Conservation (phyloP, 2,113 vertebrate species). For the Ammodytes dubius region DNA sequence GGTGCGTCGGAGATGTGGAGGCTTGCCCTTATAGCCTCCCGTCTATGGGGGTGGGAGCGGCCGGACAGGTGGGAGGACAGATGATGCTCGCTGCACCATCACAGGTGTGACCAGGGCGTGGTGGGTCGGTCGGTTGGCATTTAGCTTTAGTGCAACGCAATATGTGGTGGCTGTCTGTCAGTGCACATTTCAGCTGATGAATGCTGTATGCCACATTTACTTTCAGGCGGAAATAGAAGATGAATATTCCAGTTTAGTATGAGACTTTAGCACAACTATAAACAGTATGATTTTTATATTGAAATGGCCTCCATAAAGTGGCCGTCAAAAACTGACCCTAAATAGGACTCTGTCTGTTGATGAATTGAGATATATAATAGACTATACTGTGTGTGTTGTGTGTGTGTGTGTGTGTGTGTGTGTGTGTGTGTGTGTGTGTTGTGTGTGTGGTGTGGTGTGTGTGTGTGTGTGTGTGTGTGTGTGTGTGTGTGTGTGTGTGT, state of each 20-base stretch:
- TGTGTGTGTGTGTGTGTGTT: no score
- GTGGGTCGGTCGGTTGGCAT: background rate
- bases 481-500: no score
- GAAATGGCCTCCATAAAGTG: no score
- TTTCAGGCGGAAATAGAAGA: background rate
- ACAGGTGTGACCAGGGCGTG: slow-evolving; percentile 63
- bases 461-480: no score
- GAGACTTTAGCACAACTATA: background rate
- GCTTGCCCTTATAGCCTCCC: slow-evolving; percentile 52
- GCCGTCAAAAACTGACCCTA: no score
- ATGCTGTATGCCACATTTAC: background rate
- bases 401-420: no score
- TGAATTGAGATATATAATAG: no score
- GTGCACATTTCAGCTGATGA: background rate
- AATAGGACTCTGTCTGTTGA: no score
- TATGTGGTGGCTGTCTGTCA: slow-evolving; percentile 24
- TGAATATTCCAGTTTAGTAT: background rate
- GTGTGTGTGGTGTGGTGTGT: no score
- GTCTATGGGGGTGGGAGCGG: slow-evolving; percentile 40
- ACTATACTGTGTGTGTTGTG: no score
- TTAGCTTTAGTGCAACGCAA: background rate
- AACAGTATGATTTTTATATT: no score
- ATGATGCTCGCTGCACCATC: slow-evolving; percentile 2
- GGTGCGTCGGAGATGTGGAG: background rate
- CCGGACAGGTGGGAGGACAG: slow-evolving; percentile 38